A percentile compares a stretch with the other conserved stretches of the same genome.
phyloP scores from a whole-genome alignment of 2,113 vertebrate genomes.

The Paramormyrops kingsleyae region DNA sequence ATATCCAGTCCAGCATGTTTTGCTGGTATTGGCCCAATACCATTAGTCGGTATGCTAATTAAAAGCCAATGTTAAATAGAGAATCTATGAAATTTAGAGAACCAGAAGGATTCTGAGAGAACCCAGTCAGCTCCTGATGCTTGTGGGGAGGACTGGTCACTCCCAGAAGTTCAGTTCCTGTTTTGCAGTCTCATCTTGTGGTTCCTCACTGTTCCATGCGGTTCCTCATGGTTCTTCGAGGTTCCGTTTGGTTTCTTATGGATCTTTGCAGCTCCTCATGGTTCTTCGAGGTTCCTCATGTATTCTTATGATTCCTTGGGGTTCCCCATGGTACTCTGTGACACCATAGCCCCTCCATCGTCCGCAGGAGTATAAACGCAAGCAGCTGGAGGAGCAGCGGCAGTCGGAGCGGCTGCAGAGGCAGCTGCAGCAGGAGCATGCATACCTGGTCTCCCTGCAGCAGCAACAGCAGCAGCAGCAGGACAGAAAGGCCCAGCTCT shows the following conservation, averaged over 20 bases:
- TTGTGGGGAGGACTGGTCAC: neutral
- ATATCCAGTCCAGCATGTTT: neutral
- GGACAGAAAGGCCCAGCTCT: slow-evolving; percentile 75
- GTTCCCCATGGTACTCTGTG: neutral
- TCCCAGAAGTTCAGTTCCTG: neutral
- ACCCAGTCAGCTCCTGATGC: neutral
- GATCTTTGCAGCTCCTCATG: neutral
- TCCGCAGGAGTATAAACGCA: slow-evolving; percentile 81
- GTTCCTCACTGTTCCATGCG: neutral
- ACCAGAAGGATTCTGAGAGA: neutral
- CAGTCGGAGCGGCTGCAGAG: slow-evolving; percentile 84
- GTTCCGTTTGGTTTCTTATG: neutral
- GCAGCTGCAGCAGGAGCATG: slow-evolving; percentile 87
- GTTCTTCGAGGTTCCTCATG: neutral
- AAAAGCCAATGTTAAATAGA: neutral
- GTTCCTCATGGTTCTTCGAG: neutral
- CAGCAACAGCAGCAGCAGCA: slow-evolving; percentile 70
- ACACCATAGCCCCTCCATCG: neutral
- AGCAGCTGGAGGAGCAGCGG: slow-evolving; percentile 86
- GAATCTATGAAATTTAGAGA: neutral
- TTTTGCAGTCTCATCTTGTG: neutral
- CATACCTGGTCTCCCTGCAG: slow-evolving; percentile 83
- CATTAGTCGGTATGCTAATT: neutral
- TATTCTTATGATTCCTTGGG: neutral
- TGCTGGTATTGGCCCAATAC: neutral